These are phyloP conservation scores for Caenorhabditis elegans DNA, from an alignment of 1,140 invertebrate species.

Conservation along the genomic window DNA sequence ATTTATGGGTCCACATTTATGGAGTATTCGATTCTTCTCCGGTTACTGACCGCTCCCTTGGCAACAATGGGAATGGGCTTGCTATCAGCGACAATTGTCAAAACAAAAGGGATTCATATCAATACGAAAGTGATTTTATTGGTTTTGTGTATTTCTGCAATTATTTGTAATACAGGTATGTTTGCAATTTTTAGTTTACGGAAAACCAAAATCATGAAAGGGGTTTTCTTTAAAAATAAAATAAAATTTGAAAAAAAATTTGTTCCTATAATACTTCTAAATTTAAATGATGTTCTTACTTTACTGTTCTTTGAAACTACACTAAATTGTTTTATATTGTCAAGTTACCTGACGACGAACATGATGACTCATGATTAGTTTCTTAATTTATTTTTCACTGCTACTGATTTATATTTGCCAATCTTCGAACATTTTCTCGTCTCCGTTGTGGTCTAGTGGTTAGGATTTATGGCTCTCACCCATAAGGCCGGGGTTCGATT, in stretches of 20 bases:
- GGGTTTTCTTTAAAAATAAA: too few species aligned
- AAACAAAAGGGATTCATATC: slow-evolving; percentile 11
- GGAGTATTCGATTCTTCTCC: not conserved
- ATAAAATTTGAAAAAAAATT: too few species aligned
- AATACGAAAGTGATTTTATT: slow-evolving; percentile 5
- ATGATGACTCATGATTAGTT: too few species aligned
- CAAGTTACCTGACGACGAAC: too few species aligned
- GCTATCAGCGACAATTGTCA: slow-evolving; percentile 44
- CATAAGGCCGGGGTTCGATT: slow-evolving; percentile 81
- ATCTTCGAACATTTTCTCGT: too few species aligned
- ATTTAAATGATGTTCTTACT: too few species aligned
- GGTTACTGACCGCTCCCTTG: slow-evolving; percentile 12
- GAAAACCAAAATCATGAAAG: too few species aligned
- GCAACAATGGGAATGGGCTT: slow-evolving; percentile 54
- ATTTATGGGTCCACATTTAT: not conserved
- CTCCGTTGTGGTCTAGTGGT: slow-evolving; percentile 67
- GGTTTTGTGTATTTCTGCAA: slow-evolving; percentile 12
- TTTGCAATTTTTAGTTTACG: not conserved
- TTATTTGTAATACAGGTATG: slow-evolving; percentile 4
- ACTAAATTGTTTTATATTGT: too few species aligned
- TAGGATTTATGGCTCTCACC: slow-evolving; percentile 82
- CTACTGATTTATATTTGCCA: too few species aligned
- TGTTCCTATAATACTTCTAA: too few species aligned
- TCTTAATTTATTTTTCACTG: too few species aligned
- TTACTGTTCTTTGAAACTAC: too few species aligned